These are phyloP conservation scores for Eonycteris spelaea DNA, from an alignment of 2,113 vertebrate species.

Conservation along the genomic window DNA sequence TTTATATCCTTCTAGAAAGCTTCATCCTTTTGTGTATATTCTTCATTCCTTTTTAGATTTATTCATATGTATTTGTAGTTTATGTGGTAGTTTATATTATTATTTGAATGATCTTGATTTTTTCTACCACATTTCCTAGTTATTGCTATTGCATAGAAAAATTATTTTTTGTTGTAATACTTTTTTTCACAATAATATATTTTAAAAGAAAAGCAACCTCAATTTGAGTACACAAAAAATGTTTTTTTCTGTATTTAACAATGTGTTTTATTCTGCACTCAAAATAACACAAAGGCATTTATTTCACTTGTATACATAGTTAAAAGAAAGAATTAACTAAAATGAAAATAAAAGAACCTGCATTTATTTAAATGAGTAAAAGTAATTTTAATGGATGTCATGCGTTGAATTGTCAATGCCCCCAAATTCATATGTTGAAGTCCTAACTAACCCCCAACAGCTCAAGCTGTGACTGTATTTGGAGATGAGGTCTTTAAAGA, in stretches of 20 bases:
- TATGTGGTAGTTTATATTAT: neutral
- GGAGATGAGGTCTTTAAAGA: neutral
- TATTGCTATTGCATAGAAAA: neutral
- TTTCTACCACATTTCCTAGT: neutral
- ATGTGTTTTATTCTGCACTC: neutral
- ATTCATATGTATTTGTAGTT: neutral
- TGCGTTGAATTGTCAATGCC: neutral
- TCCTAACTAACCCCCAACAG: neutral
- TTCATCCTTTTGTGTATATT: neutral
- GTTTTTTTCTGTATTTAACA: neutral
- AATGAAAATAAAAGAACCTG: neutral
- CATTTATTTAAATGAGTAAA: neutral
- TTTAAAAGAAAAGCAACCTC: neutral
- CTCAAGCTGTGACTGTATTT: neutral
- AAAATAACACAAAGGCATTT: neutral
- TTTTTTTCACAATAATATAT: neutral
- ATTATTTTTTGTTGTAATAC: neutral
- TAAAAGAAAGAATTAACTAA: neutral
- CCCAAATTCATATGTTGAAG: neutral
- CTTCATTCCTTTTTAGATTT: neutral
- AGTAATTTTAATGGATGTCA: neutral
- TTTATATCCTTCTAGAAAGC: neutral
- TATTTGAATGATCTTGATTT: neutral
- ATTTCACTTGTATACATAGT: neutral
- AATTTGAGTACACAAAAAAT: neutral